phyloP scores from a whole-genome alignment of 1,140 invertebrate genomes.

The Aphidius ervi region DNA sequence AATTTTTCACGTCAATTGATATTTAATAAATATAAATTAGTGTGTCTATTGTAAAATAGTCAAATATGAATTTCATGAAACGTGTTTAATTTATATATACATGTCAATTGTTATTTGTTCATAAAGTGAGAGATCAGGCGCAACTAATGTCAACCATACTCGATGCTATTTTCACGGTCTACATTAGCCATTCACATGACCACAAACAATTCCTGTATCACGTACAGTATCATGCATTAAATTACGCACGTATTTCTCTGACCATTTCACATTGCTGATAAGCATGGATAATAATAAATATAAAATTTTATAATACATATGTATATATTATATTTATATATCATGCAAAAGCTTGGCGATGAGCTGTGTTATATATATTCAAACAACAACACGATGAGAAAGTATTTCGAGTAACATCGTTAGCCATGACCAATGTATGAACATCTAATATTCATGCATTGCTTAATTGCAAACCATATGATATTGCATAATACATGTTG shows the following conservation, averaged over 20 bases:
- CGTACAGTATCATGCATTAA: slow-evolving; percentile 10
- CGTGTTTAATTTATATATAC: too few species aligned
- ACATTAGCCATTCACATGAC: slow-evolving; percentile 16
- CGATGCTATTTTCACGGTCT: slow-evolving; percentile 21
- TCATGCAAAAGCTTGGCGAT: too few species aligned
- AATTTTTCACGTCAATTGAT: too few species aligned
- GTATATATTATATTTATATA: too few species aligned
- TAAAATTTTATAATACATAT: too few species aligned
- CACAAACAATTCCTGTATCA: slow-evolving; percentile 16
- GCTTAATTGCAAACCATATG: slow-evolving; percentile 10
- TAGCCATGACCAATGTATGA: neutral
- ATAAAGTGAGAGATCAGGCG: slow-evolving; percentile 21
- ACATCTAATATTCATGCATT: slow-evolving; percentile 14
- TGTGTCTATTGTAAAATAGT: too few species aligned
- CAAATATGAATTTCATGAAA: too few species aligned
- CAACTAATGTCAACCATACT: slow-evolving; percentile 22
- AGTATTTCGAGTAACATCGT: too few species aligned
- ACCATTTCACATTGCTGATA: slow-evolving; percentile 5
- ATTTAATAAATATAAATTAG: too few species aligned
- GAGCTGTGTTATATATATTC: too few species aligned
- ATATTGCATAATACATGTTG: slow-evolving; percentile 2
- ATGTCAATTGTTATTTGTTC: slow-evolving; percentile 4
- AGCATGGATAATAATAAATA: too few species aligned
- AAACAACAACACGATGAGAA: too few species aligned
- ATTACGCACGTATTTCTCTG: slow-evolving; percentile 9